Conservation (phyloP, 2,888 invertebrate species). For the Drosophila lutescens region DNA sequence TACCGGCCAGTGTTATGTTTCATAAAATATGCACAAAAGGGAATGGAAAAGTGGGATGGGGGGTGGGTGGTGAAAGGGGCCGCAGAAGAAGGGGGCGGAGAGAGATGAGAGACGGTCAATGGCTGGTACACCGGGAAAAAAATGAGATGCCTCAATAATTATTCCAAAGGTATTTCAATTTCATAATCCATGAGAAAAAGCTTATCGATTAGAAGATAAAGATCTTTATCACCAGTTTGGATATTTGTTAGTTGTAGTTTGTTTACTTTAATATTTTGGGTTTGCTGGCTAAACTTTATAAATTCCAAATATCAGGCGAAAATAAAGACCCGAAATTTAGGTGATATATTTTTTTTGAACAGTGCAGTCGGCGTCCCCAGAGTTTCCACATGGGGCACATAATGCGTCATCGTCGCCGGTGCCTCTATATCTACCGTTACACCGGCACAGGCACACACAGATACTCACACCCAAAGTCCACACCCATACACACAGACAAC, state of each 20-base stretch:
- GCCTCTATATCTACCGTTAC: slow-evolving; percentile 34
- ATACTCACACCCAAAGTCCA: slow-evolving; percentile 4
- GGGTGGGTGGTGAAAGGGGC: not conserved
- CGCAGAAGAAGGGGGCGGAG: not conserved
- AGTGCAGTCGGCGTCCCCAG: slow-evolving; percentile 37
- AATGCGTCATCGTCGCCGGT: slow-evolving; percentile 48
- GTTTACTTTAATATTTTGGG: too few species aligned
- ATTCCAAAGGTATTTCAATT: too few species aligned
- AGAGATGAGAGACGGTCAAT: slow-evolving; percentile 5
- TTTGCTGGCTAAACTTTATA: too few species aligned
- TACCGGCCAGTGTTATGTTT: slow-evolving; percentile 58
- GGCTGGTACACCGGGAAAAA: slow-evolving; percentile 1
- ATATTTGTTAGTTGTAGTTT: too few species aligned
- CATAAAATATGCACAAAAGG: slow-evolving; percentile 62
- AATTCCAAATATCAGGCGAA: too few species aligned
- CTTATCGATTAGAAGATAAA: too few species aligned
- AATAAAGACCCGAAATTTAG: not conserved
- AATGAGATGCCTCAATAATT: not conserved
- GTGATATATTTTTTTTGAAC: not conserved
- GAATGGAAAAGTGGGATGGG: not conserved
- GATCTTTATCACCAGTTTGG: too few species aligned
- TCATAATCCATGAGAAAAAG: too few species aligned
- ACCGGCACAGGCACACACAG: slow-evolving; percentile 12
- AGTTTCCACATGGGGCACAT: slow-evolving; percentile 36
- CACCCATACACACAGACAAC: slow-evolving; percentile 26